These are phyloP conservation scores for Halictus ligatus DNA, from an alignment of 2,888 invertebrate species.

Conservation along the genomic window DNA sequence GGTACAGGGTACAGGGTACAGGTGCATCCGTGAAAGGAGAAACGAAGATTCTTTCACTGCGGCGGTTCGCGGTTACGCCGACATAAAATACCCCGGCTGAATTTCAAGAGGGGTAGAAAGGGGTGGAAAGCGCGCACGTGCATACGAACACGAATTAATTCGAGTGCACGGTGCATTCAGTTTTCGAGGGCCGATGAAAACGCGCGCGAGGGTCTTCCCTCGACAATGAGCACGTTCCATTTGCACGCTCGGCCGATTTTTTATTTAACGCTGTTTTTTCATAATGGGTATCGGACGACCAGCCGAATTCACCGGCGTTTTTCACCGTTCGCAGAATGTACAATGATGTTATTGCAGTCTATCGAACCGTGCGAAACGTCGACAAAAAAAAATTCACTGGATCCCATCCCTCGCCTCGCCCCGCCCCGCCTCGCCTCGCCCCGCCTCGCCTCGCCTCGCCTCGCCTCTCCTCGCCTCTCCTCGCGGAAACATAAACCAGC, in stretches of 20 bases:
- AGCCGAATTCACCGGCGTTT: slow-evolving; percentile 19
- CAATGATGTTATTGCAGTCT: slow-evolving; percentile 35
- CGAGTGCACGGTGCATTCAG: slow-evolving; percentile 53
- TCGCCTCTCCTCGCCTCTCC: not conserved
- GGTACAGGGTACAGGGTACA: not conserved
- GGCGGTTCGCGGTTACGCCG: slow-evolving; percentile 42
- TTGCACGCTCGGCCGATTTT: slow-evolving; percentile 54
- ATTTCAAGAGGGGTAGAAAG: slow-evolving; percentile 33
- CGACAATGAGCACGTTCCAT: slow-evolving; percentile 65
- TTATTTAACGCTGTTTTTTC: slow-evolving; percentile 51
- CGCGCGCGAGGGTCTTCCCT: slow-evolving; percentile 31
- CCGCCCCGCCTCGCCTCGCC: no score
- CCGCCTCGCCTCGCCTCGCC: no score
- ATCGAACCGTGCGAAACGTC: slow-evolving; percentile 16
- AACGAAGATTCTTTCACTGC: slow-evolving; percentile 36
- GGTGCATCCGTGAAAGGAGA: not conserved
- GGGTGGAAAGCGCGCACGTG: slow-evolving; percentile 27
- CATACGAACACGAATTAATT: slow-evolving; percentile 63
- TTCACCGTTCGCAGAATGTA: slow-evolving; percentile 4
- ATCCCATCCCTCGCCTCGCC: not conserved
- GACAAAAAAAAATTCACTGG: slow-evolving; percentile 21
- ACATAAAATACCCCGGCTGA: slow-evolving; percentile 54
- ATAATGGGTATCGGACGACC: slow-evolving; percentile 31
- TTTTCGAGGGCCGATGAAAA: slow-evolving; percentile 60
- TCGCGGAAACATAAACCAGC: slow-evolving; percentile 11